Evolutionary conservation across 2,888 invertebrate genomes (phyloP).

Genomic region (Rhabditophanes sp.): DNA sequence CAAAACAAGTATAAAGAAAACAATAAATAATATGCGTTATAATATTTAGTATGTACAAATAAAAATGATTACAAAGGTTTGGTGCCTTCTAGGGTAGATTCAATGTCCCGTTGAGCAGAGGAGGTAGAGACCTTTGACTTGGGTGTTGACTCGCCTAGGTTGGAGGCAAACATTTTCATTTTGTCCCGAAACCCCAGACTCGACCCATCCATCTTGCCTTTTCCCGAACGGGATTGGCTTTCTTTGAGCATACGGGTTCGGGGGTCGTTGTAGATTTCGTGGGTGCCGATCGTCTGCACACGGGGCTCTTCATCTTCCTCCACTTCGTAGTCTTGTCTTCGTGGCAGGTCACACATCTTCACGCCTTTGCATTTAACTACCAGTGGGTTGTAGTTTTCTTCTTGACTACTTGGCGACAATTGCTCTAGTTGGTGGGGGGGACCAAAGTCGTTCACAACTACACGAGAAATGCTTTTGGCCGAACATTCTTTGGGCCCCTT

Average conservation of each 20-base stretch:
- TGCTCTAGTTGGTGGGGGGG: too few relatives aligned
- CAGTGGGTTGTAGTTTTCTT: too few relatives aligned
- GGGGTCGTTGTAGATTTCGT: slow-evolving; percentile 73
- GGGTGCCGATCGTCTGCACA: slow-evolving; percentile 70
- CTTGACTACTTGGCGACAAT: too few relatives aligned
- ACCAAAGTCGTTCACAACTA: too few relatives aligned
- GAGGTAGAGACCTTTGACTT: slow-evolving; percentile 89
- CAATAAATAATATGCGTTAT: too few relatives aligned
- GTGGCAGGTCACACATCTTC: background rate
- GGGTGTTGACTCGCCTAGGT: slow-evolving; percentile 76
- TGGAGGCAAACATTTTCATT: slow-evolving; percentile 97
- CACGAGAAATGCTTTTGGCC: too few relatives aligned
- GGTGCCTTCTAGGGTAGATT: slow-evolving; percentile 43
- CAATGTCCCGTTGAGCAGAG: slow-evolving; percentile 80
- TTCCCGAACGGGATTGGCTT: slow-evolving; percentile 10
- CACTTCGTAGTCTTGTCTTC: slow-evolving; percentile 6
- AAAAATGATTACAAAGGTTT: background rate
- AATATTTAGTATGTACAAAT: too few relatives aligned
- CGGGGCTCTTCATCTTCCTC: slow-evolving; percentile 14
- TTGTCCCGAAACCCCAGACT: slow-evolving; percentile 92
- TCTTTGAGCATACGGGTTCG: slow-evolving; percentile 50
- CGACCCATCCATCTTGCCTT: slow-evolving; percentile 49
- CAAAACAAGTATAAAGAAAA: too few relatives aligned
- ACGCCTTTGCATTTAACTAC: too few relatives aligned
- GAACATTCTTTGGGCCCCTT: too few relatives aligned